Percentiles rank a stretch among this genome's conserved stretches.
Evolutionary conservation across 2,797 vertebrate genomes (phyloP).

Genomic region (Leucoraja ocellata): DNA sequence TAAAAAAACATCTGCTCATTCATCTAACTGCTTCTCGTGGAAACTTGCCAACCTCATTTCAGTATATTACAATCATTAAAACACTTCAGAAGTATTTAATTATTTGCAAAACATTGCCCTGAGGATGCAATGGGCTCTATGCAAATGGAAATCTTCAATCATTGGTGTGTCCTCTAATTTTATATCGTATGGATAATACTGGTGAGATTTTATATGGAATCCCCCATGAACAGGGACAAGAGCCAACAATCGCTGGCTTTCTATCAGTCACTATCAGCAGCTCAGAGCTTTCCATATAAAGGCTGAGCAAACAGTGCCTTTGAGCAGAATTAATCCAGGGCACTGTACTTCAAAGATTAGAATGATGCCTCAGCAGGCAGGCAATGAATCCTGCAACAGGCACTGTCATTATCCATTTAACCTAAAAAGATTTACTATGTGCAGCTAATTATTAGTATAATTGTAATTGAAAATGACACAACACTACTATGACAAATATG

Average conservation of each 20-base stretch:
- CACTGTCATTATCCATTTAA: conserved; percentile 36
- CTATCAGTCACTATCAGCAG: not conserved
- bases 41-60: not conserved
- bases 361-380: not conserved
- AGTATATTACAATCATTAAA: not conserved
- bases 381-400: not conserved
- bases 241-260: not conserved
- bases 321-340: not conserved
- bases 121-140: not conserved
- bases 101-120: not conserved
- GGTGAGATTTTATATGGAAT: not conserved
- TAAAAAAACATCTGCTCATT: not conserved
- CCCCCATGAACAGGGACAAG: not conserved
- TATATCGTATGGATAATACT: not conserved
- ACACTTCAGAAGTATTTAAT: not conserved
- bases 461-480: conserved; percentile 41
- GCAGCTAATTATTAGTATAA: conserved; percentile 13
- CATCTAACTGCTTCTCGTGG: not conserved
- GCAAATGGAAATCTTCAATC: not conserved
- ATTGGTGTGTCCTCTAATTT: not conserved
- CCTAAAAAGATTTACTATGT: not conserved
- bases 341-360: not conserved
- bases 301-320: not conserved
- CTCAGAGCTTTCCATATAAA: not conserved
- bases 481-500: conserved; percentile 24